Base-by-base conservation (phyloP, 1,140 invertebrate species). In the Caenorhabditis briggsae region DNA sequence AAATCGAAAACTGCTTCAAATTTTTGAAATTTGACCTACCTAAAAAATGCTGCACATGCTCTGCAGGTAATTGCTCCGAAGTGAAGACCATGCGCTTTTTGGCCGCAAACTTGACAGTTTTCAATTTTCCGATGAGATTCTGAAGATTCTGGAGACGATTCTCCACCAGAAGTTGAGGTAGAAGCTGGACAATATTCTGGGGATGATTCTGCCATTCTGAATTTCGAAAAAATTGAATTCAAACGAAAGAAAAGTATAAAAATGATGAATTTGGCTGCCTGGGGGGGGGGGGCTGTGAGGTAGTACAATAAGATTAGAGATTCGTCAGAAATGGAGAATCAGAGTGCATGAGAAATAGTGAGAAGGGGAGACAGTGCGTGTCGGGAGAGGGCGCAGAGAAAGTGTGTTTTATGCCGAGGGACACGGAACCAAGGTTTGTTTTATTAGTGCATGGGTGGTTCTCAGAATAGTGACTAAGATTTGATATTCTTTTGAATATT, bases 11-110 rank as follows among this genome's bases (percentile, higher is more conserved):
- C 9, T 9, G 0, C 18, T 11, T 3, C 3, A 16, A 8, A 9
- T 3, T 64, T 64, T 5, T 0, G 16, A 70, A 25, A 16, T 43
- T 5, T 0, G n/a, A 43, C 64, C 46, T 5, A 70, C 58, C 84
- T 43, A 33, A 86, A 78, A 48, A 86, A 86, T 7, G 84, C 84
- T 14, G 70, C 74, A 82, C 84, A 86, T 8, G 84, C 84, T 82
- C 84, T 64, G 46, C 84, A 86, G 46, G 50, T 56, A 2, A 86
- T 11, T 14, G 65, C 84, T 82, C 84, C 84, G 41, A 86, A 86
- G n/a, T 86, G 84, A 14, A 58, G 11, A 43, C 84, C 84, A 43
- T 86, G 84, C 46, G 84, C 48, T 12, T 18, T 18, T 43, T 86
- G 84, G 16, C 65, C 70, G 48, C 84, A 86, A 23, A 86, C 74